Base-by-base conservation (phyloP, 30 jellyfish, hydroid and myxozoan species). In the Aurelia sp. region DNA sequence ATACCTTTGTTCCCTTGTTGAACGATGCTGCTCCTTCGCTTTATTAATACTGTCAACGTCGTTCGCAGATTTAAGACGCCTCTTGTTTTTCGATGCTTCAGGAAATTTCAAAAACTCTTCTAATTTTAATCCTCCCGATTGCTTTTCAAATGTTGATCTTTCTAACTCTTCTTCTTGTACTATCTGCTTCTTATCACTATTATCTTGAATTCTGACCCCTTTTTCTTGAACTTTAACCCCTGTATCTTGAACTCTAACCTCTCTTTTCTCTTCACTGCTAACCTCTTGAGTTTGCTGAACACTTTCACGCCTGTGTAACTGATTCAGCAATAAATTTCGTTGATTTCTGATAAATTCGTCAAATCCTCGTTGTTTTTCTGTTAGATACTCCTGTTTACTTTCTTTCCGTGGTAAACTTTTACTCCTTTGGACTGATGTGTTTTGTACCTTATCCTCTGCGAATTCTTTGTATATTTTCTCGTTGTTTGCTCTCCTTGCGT, bases 301-400 rank as follows among this genome's bases (percentile, higher is more conserved):
- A 13, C 68, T 24, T 41, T 65, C 78, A 20, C 77, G 79, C 44
- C 67, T 31, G 4, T 48, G 30, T 67, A 85, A 44, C 51, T 77
- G 89, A 64, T 77, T 64, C 13, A 86, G 65, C 71, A 77, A 60
- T 22, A 66, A 6, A 64, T 86, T 86, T 24, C 95, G 51, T 76
- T 75, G 95, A 65, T 86, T 86, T 60, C 90, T 65, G 4, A 86
- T 77, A 41, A 86, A 86, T 38, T 86, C 85, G 33, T 75, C 95
- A 65, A 86, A 86, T 35, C 75, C 90, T 62, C 5, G 55, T 57
- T 86, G 71, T 22, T 86, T 86, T 40, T 65, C 78, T 44, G 55
- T 53, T 35, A 35, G 63, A 48, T 72, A 73, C 22, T 72, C 82
- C 53, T 74, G 58, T 74, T 66, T 75, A 67, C 40, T 62, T 68